Conservation (phyloP, 2,888 invertebrate genomes). For the Malachius bipustulatus region DNA sequence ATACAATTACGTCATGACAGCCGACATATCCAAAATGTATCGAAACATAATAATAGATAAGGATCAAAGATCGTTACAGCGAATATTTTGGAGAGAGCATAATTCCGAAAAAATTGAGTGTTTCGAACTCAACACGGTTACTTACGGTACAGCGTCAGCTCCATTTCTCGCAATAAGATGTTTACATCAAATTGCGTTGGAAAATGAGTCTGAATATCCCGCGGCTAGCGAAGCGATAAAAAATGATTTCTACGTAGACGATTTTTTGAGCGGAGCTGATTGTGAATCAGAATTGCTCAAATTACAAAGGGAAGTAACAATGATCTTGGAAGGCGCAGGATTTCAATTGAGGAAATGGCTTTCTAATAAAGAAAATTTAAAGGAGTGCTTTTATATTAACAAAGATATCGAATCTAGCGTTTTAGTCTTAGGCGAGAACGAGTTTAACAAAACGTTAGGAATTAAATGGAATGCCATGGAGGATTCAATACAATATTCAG, state of each 20-base stretch:
- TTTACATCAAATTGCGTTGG: neutral
- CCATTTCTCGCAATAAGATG: neutral
- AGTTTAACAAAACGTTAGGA: conserved; percentile 11
- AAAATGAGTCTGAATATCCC: neutral
- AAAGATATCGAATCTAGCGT: neutral
- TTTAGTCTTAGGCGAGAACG: neutral
- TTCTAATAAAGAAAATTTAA: conserved; percentile 6
- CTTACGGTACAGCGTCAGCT: conserved; percentile 5
- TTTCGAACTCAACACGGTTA: conserved; percentile 4
- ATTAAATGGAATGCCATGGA: conserved; percentile 10
- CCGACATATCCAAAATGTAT: conserved; percentile 5
- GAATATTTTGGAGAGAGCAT: neutral
- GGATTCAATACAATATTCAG: conserved; percentile 10
- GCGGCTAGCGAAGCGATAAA: neutral
- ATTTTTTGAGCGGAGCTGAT: too few species aligned
- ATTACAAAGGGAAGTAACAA: conserved; percentile 7
- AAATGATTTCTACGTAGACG: neutral
- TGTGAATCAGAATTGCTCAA: neutral
- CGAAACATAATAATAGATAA: neutral
- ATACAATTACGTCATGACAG: neutral
- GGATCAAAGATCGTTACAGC: neutral
- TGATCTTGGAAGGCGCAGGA: conserved; percentile 6
- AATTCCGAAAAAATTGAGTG: neutral
- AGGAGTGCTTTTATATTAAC: neutral
- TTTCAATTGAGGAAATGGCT: conserved; percentile 10